Conservation (phyloP, 1,140 invertebrate species). For the Wasmannia auropunctata region DNA sequence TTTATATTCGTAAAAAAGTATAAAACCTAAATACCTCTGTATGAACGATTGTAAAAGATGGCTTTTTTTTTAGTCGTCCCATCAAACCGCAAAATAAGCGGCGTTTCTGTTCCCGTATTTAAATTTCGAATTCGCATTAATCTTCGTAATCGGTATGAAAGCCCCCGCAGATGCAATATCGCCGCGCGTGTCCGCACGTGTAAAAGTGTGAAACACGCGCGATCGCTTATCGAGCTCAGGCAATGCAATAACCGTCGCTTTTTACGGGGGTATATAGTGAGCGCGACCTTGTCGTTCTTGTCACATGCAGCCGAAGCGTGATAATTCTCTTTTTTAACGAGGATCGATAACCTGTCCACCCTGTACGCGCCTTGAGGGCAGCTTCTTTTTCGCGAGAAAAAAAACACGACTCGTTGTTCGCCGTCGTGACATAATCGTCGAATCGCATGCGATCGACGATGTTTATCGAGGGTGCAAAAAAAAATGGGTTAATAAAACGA, state of each 20-base stretch:
- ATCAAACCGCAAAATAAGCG: neutral
- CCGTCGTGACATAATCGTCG: slow-evolving; percentile 18
- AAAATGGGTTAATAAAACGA: neutral
- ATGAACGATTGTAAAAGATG: too few species aligned
- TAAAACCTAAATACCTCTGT: neutral
- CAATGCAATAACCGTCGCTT: slow-evolving; percentile 52
- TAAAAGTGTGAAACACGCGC: slow-evolving; percentile 43
- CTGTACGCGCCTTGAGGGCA: slow-evolving; percentile 13
- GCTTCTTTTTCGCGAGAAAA: slow-evolving; percentile 22
- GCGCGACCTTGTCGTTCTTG: slow-evolving; percentile 61
- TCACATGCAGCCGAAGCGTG: slow-evolving; percentile 43
- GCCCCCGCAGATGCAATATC: neutral
- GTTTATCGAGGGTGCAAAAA: slow-evolving; percentile 7
- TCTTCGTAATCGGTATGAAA: neutral
- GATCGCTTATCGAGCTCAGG: slow-evolving; percentile 62
- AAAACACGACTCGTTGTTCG: neutral
- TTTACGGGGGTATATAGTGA: slow-evolving; percentile 38
- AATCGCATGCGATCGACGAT: slow-evolving; percentile 4
- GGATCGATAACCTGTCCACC: slow-evolving; percentile 60
- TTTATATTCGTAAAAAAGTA: neutral
- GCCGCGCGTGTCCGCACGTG: neutral
- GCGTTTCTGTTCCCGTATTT: neutral
- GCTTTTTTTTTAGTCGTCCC: neutral
- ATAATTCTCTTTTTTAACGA: slow-evolving; percentile 41
- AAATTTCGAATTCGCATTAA: slow-evolving; percentile 38